Percentiles rank a stretch among this genome's conserved stretches.
These are phyloP conservation scores for Chromoteleia sp. DNA, from an alignment of 2,888 invertebrate species.

Conservation along the genomic window DNA sequence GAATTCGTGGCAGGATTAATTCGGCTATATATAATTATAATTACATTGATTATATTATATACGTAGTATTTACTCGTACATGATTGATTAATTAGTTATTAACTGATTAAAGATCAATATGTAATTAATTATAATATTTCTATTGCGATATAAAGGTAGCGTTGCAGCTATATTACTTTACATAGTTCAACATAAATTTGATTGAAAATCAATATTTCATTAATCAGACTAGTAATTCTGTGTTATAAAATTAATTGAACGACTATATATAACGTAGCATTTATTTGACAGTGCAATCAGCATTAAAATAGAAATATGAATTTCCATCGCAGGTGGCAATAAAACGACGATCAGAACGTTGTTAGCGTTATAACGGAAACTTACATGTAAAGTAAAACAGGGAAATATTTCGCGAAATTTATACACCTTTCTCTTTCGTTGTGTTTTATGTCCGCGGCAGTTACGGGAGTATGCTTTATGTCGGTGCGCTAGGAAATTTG, in stretches of 20 bases:
- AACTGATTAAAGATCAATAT: no score
- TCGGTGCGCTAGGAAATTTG: constrained; percentile 39
- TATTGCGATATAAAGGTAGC: no score
- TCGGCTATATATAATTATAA: no score
- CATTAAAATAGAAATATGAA: not conserved
- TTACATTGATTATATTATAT: no score
- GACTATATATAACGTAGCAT: no score
- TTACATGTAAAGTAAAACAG: constrained; percentile 21
- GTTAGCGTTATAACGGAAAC: constrained; percentile 4
- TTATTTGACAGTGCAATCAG: not conserved
- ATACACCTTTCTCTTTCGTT: constrained; percentile 17
- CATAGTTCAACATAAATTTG: not conserved
- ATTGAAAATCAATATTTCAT: not conserved
- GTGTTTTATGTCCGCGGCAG: constrained; percentile 35
- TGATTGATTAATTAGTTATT: no score
- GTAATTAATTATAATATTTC: no score
- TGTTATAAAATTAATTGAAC: not conserved
- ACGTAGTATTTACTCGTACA: no score
- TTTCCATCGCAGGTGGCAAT: not conserved
- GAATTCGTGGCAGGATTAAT: no score
- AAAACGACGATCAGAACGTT: not conserved
- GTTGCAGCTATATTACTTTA: not conserved
- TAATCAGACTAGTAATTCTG: not conserved
- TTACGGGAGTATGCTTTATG: constrained; percentile 33
- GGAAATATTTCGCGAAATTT: constrained; percentile 31